Conservation (phyloP, 2,888 invertebrate species). For the Catocala sponsa region DNA sequence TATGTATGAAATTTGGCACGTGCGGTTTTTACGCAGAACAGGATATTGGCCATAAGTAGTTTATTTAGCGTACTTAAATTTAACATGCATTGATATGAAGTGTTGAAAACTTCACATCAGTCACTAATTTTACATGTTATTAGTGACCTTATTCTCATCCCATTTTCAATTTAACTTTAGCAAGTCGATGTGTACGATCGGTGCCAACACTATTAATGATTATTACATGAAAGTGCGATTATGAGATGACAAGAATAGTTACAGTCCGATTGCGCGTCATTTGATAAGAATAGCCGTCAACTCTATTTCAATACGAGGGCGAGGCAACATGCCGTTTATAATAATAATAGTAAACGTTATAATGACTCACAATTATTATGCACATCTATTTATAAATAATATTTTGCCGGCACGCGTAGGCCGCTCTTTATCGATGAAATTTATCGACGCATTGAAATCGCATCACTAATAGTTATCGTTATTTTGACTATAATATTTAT, state of each 20-base stretch:
- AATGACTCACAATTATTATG: conserved; percentile 42
- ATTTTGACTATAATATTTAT: conserved; percentile 24
- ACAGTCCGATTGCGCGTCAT: conserved; percentile 2
- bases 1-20: no score
- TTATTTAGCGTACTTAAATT: not conserved
- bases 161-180: no score
- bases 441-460: conserved; percentile 12
- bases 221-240: conserved; percentile 31
- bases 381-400: conserved; percentile 37
- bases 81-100: not conserved
- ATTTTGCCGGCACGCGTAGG: conserved; percentile 28
- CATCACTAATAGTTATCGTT: conserved; percentile 26
- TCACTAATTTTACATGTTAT: no score
- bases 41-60: not conserved
- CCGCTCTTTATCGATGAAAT: conserved; percentile 32
- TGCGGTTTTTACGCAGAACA: not conserved
- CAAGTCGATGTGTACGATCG: no score
- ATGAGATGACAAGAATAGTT: not conserved
- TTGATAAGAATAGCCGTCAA: conserved; percentile 45
- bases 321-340: conserved; percentile 42
- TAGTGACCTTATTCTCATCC: no score
- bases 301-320: conserved; percentile 42
- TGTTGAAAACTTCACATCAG: no score
- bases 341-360: conserved; percentile 31
- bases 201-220: conserved; percentile 22